Conservation (phyloP, 2,113 vertebrate species). For the Thunnus maccoyii region DNA sequence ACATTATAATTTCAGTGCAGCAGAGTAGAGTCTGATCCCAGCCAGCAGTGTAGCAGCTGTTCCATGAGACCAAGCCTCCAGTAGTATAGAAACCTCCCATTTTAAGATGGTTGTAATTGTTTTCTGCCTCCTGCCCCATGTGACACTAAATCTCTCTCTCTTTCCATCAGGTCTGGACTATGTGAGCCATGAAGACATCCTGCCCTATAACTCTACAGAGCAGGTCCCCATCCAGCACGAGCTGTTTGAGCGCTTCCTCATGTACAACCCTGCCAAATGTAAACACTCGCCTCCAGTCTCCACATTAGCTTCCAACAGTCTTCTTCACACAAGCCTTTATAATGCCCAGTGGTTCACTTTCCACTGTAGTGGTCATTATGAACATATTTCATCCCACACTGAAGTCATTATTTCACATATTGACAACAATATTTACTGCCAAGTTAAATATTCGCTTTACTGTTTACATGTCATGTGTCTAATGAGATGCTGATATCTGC, state of each 20-base stretch:
- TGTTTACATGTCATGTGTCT: too few species aligned
- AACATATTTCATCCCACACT: too few species aligned
- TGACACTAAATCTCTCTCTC: not conserved
- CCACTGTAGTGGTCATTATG: too few species aligned
- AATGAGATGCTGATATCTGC: too few species aligned
- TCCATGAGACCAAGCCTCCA: too few species aligned
- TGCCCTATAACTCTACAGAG: slow-evolving; percentile 95
- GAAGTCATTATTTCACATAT: too few species aligned
- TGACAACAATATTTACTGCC: too few species aligned
- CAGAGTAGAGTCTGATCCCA: too few species aligned
- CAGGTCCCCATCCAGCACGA: slow-evolving; percentile 98
- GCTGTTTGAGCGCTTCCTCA: slow-evolving; percentile 96
- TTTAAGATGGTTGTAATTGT: not conserved
- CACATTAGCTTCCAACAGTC: not conserved
- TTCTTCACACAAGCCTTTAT: not conserved
- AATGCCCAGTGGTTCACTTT: not conserved
- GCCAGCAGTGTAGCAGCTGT: too few species aligned
- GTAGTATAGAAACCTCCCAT: not conserved
- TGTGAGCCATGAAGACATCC: slow-evolving; percentile 98
- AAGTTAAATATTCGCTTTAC: too few species aligned
- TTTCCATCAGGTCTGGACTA: slow-evolving; percentile 92
- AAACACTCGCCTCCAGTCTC: slow-evolving; percentile 41
- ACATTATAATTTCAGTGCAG: too few species aligned
- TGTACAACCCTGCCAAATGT: slow-evolving; percentile 95
- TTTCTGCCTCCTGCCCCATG: not conserved